A percentile compares a stretch with the other conserved stretches of the same genome.
Evolutionary conservation across 1,140 invertebrate species (phyloP).

Genomic region (Kradibia gibbosae): DNA sequence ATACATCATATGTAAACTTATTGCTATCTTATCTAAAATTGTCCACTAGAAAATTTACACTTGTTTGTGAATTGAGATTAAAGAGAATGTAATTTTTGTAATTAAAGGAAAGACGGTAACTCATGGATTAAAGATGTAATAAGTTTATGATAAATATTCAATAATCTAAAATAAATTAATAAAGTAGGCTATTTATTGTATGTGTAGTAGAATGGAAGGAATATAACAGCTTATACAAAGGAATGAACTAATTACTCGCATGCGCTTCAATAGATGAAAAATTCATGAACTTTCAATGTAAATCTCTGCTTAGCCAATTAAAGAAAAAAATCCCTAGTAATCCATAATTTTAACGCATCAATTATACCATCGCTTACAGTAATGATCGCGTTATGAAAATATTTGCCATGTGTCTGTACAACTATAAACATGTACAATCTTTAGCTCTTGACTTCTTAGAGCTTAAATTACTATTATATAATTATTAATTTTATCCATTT

Average conservation of each 20-base stretch:
- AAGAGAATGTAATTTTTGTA: too few species aligned
- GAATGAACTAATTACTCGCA: not conserved
- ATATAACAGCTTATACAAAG: conserved; percentile 17
- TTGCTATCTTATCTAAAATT: too few species aligned
- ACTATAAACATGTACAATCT: conserved; percentile 22
- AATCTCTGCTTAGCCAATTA: conserved; percentile 18
- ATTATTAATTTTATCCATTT: not conserved
- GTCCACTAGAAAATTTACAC: too few species aligned
- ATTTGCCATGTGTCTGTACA: not conserved
- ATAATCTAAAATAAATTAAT: conserved; percentile 11
- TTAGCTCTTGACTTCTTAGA: conserved; percentile 22
- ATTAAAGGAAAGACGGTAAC: too few species aligned
- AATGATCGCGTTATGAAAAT: not conserved
- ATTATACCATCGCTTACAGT: not conserved
- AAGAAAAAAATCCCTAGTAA: conserved; percentile 3
- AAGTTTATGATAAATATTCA: not conserved
- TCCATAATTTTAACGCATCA: conserved; percentile 8
- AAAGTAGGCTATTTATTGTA: conserved; percentile 5
- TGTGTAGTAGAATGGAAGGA: not conserved
- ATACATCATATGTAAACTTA: too few species aligned
- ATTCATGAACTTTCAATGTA: not conserved
- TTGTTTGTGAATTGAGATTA: too few species aligned
- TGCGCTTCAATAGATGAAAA: not conserved
- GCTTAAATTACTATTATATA: conserved; percentile 24
- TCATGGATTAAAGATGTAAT: too few species aligned